Evolutionary conservation across 2,797 vertebrate genomes (phyloP), one percentile per base, ranked within the genome.

Genomic region (Acipenser transmontanus): DNA sequence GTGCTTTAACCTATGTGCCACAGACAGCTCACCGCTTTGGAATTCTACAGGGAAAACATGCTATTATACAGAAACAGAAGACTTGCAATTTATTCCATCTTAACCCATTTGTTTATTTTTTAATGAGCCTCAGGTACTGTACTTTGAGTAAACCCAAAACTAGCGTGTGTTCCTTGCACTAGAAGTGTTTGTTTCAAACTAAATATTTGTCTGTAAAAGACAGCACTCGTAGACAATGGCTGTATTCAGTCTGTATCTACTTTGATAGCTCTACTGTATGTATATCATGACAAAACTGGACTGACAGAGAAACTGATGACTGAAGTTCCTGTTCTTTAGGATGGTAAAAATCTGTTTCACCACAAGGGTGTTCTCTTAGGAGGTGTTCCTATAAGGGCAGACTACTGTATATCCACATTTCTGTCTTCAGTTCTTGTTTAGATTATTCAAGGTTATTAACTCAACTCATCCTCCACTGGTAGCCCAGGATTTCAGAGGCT

Each of bases 401-500:
- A 34, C 20, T 34, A 34, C 70, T 56, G 68, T 10, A 63, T 56
- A 59, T 73, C 68, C 7, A 54, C 73, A 60, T 63, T 47, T 73
- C 71, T 4, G 51, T 70, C 49, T 57, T 34, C 6, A 12, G 67
- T 52, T 11, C 10, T 66, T 65, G 11, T 66, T 49, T 14, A 75
- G 74, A 82, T 76, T 75, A 84, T 83, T 85, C 78, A 78, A 81
- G 71, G 78, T 81, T 85, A 83, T 84, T 81, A 81, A 74, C 72
- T 75, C 20, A 34, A 34, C 20, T 34, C 20, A 34, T 34, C 70
- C 77, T 76, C 70, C 76, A 79, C 80, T 77, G 77, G 68, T 75
- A 81, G 78, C 80, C 77, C 75, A 74, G 70, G 76, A 80, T 77
- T 77, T 72, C 14, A 68, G n/a, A 68, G 64, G 65, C 68, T 77